Conservation (phyloP, 2,797 vertebrate species). For the Gymnocypris eckloni region DNA sequence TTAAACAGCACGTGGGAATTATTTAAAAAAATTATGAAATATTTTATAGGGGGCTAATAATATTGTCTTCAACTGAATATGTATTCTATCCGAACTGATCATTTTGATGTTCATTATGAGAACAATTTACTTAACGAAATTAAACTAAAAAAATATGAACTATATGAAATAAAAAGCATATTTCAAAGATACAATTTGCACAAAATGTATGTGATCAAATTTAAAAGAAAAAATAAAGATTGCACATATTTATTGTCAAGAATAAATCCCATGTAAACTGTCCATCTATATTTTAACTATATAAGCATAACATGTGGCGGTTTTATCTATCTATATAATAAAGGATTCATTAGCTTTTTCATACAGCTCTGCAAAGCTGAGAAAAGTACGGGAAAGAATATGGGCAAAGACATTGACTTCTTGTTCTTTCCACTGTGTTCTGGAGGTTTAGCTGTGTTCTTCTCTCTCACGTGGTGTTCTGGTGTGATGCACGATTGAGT, state of each 20-base stretch:
- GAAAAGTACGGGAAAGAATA: conserved; percentile 61
- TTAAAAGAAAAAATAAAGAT: not conserved
- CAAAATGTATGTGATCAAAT: too few relatives aligned
- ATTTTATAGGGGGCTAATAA: too few relatives aligned
- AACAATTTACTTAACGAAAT: too few relatives aligned
- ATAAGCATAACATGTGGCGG: not conserved
- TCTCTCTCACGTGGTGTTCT: not conserved
- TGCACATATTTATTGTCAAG: not conserved
- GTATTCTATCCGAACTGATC: too few relatives aligned
- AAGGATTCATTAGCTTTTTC: not conserved
- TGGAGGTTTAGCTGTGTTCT: conserved; percentile 52
- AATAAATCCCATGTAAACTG: not conserved
- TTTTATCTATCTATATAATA: not conserved
- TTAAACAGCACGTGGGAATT: too few relatives aligned
- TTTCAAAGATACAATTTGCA: not conserved
- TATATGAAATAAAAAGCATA: too few relatives aligned
- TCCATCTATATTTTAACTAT: not conserved
- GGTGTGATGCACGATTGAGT: conserved; percentile 16
- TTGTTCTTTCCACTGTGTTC: conserved; percentile 78
- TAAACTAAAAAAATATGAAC: too few relatives aligned
- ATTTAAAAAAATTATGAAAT: too few relatives aligned
- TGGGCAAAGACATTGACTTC: conserved; percentile 64
- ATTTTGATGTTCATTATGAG: too few relatives aligned
- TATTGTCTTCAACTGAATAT: too few relatives aligned
- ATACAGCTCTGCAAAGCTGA: not conserved